A percentile compares a stretch with the other conserved stretches of the same genome.
Evolutionary conservation across 1,140 invertebrate genomes (phyloP).

Genomic region (Drosophila aff.): DNA sequence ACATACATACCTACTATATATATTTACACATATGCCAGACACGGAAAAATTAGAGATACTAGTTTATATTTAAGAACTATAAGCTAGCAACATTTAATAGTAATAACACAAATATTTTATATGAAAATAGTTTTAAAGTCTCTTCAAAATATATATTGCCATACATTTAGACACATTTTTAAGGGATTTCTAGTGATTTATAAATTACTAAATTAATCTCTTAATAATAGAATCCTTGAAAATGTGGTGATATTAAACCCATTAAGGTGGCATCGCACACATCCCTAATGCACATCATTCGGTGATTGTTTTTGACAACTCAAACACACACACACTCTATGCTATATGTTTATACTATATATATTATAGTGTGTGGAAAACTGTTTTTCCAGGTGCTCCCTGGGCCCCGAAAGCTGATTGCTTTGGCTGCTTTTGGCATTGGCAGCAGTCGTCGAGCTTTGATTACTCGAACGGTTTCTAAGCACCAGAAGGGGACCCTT

Average conservation of each 20-base stretch:
- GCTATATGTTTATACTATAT: background rate
- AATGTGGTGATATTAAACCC: background rate
- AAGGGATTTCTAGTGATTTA: background rate
- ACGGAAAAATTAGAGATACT: slow-evolving; percentile 6
- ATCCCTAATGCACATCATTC: slow-evolving; percentile 7
- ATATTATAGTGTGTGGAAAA: slow-evolving; percentile 17
- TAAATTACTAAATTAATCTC: background rate
- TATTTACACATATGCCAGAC: slow-evolving; percentile 45
- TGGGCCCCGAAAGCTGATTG: slow-evolving; percentile 47
- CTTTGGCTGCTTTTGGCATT: slow-evolving; percentile 54
- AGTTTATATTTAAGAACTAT: background rate
- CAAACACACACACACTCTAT: slow-evolving; percentile 5
- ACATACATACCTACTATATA: slow-evolving; percentile 30
- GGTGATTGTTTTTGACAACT: slow-evolving; percentile 66
- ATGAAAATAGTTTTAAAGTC: no score
- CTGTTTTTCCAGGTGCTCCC: slow-evolving; percentile 68
- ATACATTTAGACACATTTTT: background rate
- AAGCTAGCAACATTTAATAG: background rate
- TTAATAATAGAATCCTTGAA: background rate
- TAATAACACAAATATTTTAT: no score
- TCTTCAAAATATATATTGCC: background rate
- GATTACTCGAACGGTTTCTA: slow-evolving; percentile 78
- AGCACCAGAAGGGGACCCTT: slow-evolving; percentile 58
- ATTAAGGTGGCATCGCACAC: background rate
- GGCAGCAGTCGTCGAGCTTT: slow-evolving; percentile 69